Base-by-base conservation (phyloP, 2,888 invertebrate species). In the Gisinianus flammeolus region DNA sequence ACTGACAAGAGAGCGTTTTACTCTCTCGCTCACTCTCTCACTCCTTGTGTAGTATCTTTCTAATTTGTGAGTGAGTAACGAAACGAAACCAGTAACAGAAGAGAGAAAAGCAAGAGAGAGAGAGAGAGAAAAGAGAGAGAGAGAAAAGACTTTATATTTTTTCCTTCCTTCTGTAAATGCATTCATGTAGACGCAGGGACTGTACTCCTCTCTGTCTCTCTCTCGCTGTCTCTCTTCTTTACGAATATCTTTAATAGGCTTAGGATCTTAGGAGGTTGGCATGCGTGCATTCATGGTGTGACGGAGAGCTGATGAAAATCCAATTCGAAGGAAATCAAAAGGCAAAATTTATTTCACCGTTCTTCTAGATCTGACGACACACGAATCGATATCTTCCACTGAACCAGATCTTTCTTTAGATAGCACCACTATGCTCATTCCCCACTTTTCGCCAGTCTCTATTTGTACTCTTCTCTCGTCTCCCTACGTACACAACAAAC, bases 331-430 rank as follows among this genome's bases (percentile, higher is more conserved):
- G 30, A 72, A 72, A 72, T 72, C 72, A 72, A 72, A 72, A 56
- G 72, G 72, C 58, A 30, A 72, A 72, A 58, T 72, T 72, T 72
- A 71, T 30, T 72, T 72, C 72, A 72, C 31, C 54, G 69, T 72
- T 70, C 26, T 70, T 26, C 52, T 26, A 70, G 26, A 54, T 24
- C 26, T 24, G 4, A 16, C 24, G 69, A 30, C 44, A n/a, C 44
- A 69, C 69, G 58, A 58, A 12, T n/a, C 22, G 16, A 58, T 12
- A 58, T 22, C 58, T 58, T 12, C 26, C 6, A 24, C n/a, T n/a
- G n/a, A n/a, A n/a, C n/a, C n/a, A n/a, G n/a, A n/a, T n/a, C n/a
- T n/a, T n/a, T n/a, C n/a, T n/a, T n/a, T n/a, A n/a, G n/a, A n/a
- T n/a, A 12, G 24, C 62, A 24, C 62, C 62, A 5, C 26, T 3